Conservation (phyloP, 2,888 invertebrate species). For the Xylocampa areola region DNA sequence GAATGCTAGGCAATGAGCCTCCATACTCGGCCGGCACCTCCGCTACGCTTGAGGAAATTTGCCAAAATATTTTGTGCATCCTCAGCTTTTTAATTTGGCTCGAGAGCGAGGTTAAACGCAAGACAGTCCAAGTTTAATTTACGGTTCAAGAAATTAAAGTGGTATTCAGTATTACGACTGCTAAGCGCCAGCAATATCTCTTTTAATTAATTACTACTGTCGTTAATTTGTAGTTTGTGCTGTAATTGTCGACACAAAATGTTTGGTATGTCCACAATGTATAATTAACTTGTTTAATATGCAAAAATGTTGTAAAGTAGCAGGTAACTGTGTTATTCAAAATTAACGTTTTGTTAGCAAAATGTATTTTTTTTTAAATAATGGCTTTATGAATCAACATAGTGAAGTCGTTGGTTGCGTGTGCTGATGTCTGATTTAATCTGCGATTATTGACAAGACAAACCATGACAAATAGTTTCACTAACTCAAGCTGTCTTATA, state of each 20-base stretch:
- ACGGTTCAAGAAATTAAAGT: conserved; percentile 32
- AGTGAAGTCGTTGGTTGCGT: conserved; percentile 33
- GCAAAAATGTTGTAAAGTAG: neutral
- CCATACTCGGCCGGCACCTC: conserved; percentile 58
- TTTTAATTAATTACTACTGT: conserved; percentile 31
- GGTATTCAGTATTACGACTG: conserved; percentile 24
- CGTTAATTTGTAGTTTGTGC: conserved; percentile 28
- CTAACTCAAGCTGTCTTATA: conserved; percentile 37
- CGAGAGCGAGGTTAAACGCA: conserved; percentile 49
- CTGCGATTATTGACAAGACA: conserved; percentile 36
- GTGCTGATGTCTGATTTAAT: conserved; percentile 29
- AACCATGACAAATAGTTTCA: conserved; percentile 34
- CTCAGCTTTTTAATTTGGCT: conserved; percentile 71
- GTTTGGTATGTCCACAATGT: conserved; percentile 19
- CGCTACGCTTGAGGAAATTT: conserved; percentile 62
- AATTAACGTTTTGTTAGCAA: neutral
- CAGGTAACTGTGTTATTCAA: neutral
- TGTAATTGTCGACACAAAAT: conserved; percentile 20
- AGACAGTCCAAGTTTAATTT: conserved; percentile 59
- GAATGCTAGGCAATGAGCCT: conserved; percentile 65
- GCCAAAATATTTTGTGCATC: conserved; percentile 71
- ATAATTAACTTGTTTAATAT: conserved; percentile 2
- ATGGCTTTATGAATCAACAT: conserved; percentile 36
- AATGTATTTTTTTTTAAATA: conserved; percentile 4
- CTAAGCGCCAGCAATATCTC: conserved; percentile 14